phyloP scores from a whole-genome alignment of 2,888 invertebrate genomes.

The Altica lythri region DNA sequence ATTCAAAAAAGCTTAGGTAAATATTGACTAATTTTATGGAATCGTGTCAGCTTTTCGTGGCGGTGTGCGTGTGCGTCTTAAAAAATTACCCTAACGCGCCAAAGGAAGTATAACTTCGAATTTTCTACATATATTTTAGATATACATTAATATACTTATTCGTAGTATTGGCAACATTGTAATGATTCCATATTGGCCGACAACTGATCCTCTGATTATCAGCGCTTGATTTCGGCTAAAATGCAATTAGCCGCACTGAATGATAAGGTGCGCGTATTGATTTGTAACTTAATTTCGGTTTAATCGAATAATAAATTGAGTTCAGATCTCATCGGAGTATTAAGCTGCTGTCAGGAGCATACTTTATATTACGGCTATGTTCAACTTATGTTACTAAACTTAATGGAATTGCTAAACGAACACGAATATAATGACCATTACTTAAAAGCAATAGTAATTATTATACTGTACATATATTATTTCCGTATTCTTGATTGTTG shows the following conservation, averaged over 20 bases:
- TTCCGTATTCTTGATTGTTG: too few relatives aligned
- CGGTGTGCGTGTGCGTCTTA: too few relatives aligned
- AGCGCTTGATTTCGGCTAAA: conserved; percentile 27
- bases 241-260: conserved; percentile 33
- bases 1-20: too few relatives aligned
- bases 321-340: conserved; percentile 22
- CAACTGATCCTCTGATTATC: conserved; percentile 28
- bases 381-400: conserved; percentile 14
- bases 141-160: too few relatives aligned
- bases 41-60: too few relatives aligned
- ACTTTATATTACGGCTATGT: conserved; percentile 18
- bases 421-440: conserved; percentile 20
- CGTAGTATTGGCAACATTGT: conserved; percentile 14
- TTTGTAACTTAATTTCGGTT: conserved; percentile 37
- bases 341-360: conserved; percentile 21
- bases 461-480: too few relatives aligned
- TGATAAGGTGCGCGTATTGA: conserved; percentile 34
- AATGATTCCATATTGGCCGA: conserved; percentile 26
- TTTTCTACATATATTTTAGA: too few relatives aligned
- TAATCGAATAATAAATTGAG: conserved; percentile 27
- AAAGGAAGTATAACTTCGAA: too few relatives aligned
- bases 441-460: conserved; percentile 13
- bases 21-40: too few relatives aligned
- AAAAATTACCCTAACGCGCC: too few relatives aligned
- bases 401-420: conserved; percentile 22